Percentiles rank a stretch among this genome's conserved stretches.
Evolutionary conservation across 2,113 vertebrate species (phyloP).

Genomic region (Boulengeromyrus knoepffleri): DNA sequence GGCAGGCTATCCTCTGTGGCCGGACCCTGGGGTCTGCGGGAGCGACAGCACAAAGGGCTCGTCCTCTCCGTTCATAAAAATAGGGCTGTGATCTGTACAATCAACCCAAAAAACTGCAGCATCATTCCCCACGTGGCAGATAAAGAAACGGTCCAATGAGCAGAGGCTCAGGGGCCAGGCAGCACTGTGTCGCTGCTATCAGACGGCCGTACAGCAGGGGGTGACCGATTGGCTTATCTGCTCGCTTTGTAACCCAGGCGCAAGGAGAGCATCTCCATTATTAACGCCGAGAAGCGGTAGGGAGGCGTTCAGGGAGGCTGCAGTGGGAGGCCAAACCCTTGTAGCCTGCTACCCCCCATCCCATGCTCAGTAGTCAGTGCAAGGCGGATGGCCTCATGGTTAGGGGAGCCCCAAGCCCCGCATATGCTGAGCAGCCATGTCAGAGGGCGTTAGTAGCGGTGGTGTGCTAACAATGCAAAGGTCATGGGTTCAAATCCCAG

Average conservation of each 20-base stretch:
- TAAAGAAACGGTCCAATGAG: constrained; percentile 3
- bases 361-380: neutral
- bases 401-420: neutral
- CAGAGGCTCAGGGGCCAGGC: neutral
- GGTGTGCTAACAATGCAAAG: neutral
- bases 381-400: neutral
- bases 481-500: neutral
- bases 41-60: neutral
- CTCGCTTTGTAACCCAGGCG: neutral
- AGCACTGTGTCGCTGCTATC: neutral
- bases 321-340: neutral
- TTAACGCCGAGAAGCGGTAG: neutral
- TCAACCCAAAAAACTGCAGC: neutral
- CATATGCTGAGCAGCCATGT: neutral
- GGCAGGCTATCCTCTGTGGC: neutral
- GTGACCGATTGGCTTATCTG: neutral
- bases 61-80: neutral
- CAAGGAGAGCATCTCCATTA: neutral
- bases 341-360: neutral
- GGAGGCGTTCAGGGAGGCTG: neutral
- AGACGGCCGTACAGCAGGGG: neutral
- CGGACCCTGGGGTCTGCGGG: neutral
- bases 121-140: neutral
- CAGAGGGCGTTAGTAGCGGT: neutral
- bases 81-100: neutral